phyloP scores from a whole-genome alignment of 1,140 invertebrate species.

The Rhynchophorus ferrugineus region DNA sequence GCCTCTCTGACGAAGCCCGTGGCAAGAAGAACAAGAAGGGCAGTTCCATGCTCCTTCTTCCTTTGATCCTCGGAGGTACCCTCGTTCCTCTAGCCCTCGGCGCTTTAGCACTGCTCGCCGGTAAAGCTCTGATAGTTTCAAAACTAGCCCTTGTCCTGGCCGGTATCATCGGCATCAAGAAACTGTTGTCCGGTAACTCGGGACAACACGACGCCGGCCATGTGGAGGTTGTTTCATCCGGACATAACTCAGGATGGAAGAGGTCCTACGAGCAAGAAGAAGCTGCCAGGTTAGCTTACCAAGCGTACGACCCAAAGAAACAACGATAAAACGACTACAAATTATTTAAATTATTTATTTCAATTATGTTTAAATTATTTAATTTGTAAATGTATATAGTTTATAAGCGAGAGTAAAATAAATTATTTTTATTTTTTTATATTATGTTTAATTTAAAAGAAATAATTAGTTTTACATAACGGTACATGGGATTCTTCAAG shows the following conservation, averaged over 20 bases:
- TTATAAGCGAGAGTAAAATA: background rate
- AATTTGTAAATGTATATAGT: conserved; percentile 6
- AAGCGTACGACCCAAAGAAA: conserved; percentile 48
- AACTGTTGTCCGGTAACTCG: conserved; percentile 56
- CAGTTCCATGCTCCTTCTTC: conserved; percentile 62
- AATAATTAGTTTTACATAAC: background rate
- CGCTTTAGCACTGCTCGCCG: conserved; percentile 68
- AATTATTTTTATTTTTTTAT: background rate
- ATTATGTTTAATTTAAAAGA: background rate
- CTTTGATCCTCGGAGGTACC: conserved; percentile 68
- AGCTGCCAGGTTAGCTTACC: conserved; percentile 54
- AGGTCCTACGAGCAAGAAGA: conserved; percentile 55
- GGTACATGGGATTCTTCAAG: no score
- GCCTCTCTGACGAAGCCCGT: conserved; percentile 49
- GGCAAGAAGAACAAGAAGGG: conserved; percentile 59
- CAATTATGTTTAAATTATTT: conserved; percentile 28
- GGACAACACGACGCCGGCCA: conserved; percentile 49
- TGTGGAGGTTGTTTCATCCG: conserved; percentile 61
- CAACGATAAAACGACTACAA: conserved; percentile 14
- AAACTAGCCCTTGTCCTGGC: conserved; percentile 73
- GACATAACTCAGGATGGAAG: conserved; percentile 63
- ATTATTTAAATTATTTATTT: conserved; percentile 32
- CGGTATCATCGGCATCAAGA: conserved; percentile 76
- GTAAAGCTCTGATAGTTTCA: conserved; percentile 75
- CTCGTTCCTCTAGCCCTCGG: conserved; percentile 71